Percentiles rank a stretch among this genome's conserved stretches.
These are phyloP conservation scores for Phataginus tetradactyla DNA, from an alignment of 2,797 vertebrate genomes.

Conservation along the genomic window DNA sequence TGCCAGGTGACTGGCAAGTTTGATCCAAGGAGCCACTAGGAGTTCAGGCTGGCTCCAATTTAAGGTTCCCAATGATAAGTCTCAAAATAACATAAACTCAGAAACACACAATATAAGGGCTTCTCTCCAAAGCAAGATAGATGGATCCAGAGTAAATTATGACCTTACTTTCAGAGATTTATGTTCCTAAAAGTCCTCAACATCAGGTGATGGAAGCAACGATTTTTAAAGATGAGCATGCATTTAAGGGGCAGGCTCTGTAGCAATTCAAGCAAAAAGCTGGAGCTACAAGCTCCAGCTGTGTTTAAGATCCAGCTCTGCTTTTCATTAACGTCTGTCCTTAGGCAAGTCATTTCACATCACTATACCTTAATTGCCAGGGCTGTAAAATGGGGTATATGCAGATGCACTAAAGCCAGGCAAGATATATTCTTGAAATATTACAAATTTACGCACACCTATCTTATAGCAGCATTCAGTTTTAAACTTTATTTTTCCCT, in stretches of 20 bases:
- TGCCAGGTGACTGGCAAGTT: not conserved
- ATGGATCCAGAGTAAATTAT: not conserved
- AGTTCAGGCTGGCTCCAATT: not conserved
- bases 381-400: not conserved
- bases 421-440: too few species aligned
- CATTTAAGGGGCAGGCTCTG: too few species aligned
- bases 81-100: not conserved
- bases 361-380: not conserved
- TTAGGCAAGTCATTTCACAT: not conserved
- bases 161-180: not conserved
- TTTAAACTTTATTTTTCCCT: too few species aligned
- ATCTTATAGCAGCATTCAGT: too few species aligned
- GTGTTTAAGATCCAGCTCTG: not conserved
- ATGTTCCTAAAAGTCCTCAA: not conserved
- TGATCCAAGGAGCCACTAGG: not conserved
- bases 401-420: too few species aligned
- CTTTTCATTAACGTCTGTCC: not conserved
- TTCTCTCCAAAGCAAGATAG: not conserved
- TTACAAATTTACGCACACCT: too few species aligned
- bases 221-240: not conserved
- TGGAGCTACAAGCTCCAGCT: not conserved
- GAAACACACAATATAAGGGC: not conserved
- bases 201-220: not conserved
- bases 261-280: not conserved
- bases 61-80: not conserved